Base-by-base conservation (phyloP, 2,113 vertebrate species). In the Dicrurus megarhynchus region DNA sequence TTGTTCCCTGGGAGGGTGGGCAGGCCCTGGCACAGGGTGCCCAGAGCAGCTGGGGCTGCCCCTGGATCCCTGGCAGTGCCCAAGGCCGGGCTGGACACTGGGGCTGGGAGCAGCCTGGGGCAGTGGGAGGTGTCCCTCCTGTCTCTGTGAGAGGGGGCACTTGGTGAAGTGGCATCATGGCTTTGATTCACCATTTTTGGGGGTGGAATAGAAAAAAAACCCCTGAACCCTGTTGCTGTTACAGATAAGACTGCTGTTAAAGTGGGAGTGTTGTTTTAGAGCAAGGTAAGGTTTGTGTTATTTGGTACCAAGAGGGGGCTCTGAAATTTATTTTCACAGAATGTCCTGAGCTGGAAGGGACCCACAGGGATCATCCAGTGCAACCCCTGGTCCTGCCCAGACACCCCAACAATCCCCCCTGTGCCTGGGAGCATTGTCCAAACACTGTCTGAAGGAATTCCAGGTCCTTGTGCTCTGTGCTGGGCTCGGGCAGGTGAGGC, bases 211-310 rank as follows among this genome's bases (percentile, higher is more conserved):
- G 11, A 13, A 28, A 27, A 32, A 52, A 53, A 19, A 7, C 0
- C 2, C 21, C 26, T 2, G 24, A 81, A 17, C 10, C 27, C 10
- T 3, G 4, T 32, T 8, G 3, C 4, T 23, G 27, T 30, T 60
- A 0, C 3, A 1, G 8, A 1, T 4, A 10, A 15, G 19, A 2
- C 13, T 32, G 33, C 16, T 12, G 59, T 27, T 16, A 11, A 16
- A 2, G 6, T 33, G 32, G 3, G 9, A 41, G 8, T 13, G 15
- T 8, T 68, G 28, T 63, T 42, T n/a, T 6, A 16, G 53, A 26
- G 14, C 50, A 28, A 3, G 8, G 11, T 33, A 23, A 52, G 28
- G 14, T 59, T 49, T 37, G 19, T 9, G 33, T 19, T n/a, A 4
- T 16, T 49, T 32, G 13, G 26, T 55, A 21, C 47, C 47, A 14